Base-by-base conservation (phyloP, 2,797 vertebrate genomes). In the Acanthurus tractus region DNA sequence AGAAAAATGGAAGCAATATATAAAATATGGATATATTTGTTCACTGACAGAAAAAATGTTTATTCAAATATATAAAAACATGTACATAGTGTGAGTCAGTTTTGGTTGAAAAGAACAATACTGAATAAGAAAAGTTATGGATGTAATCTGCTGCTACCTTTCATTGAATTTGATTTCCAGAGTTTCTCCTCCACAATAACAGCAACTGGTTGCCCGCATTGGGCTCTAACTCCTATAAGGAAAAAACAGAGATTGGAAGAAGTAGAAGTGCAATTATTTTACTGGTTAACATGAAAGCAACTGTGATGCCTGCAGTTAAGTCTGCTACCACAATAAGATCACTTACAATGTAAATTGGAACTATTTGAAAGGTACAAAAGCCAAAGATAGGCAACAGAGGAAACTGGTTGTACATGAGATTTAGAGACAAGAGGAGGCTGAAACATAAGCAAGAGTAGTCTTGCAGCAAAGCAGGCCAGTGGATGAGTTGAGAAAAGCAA, bases 121-220 rank as follows among this genome's bases (percentile, higher is more conserved):
- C 3, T 29, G 25, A 2, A 25, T 2, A 29, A 29, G 5, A 29
- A 29, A 29, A 29, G 3, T 29, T 29, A 46, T 13, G 17, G 22
- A 29, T 18, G 17, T n/a, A 18, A 14, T 29, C 6, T 20, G 22
- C 15, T 29, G 22, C 25, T 48, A 36, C 42, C 17, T 66, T 38
- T 56, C 52, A 75, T 2, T 45, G 34, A 76, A 93, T 88, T 88
- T 76, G 91, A 79, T 83, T 86, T n/a, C 71, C 22, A 42, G 89
- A 90, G 90, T 92, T 85, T 70, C 58, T 88, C 53, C 96, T 96
- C 97, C 97, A 98, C 73, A 97, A 92, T 63, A 94, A 92, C 65
- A 98, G 75, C 79, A 99, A 90, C 79, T 96, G 96, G 76, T 94
- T 92, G 74, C 97, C 98, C 79, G 96, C 92, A 59, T 96, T 96